Percentiles rank a stretch among this genome's conserved stretches.
These are phyloP conservation scores for Origma solitaria DNA, from an alignment of 2,113 vertebrate species.

Conservation along the genomic window DNA sequence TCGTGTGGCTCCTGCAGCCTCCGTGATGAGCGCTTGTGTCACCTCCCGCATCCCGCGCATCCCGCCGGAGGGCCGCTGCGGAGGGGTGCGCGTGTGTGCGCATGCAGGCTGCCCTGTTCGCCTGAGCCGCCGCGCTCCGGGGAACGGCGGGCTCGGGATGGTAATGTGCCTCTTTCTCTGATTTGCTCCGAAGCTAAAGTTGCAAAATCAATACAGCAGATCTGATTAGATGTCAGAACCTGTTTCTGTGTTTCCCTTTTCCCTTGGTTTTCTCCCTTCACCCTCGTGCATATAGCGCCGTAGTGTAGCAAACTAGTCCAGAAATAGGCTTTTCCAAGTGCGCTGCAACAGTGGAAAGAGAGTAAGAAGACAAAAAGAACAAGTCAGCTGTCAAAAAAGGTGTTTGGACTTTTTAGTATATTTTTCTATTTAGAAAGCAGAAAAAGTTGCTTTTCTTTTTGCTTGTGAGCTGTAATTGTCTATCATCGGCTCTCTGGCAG, in stretches of 20 bases:
- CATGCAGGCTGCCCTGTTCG: neutral
- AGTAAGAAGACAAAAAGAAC: neutral
- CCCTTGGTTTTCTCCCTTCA: neutral
- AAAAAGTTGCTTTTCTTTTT: neutral
- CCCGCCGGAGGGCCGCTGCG: neutral
- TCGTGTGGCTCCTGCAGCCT: conserved; percentile 30
- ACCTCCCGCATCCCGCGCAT: neutral
- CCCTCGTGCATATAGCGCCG: neutral
- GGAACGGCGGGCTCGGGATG: neutral
- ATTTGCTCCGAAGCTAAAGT: conserved; percentile 42
- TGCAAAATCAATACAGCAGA: conserved; percentile 60
- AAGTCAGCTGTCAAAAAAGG: neutral
- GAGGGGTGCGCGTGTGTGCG: neutral
- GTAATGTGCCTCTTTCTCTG: conserved; percentile 7
- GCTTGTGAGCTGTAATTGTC: neutral
- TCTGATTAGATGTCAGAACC: conserved; percentile 66
- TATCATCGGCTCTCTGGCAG: neutral
- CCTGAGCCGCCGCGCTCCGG: neutral
- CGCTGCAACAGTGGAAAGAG: neutral
- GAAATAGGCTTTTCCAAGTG: conserved; percentile 12
- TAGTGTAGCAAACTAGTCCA: neutral
- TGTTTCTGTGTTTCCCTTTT: conserved; percentile 40
- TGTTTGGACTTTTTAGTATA: neutral
- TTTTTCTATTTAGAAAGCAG: neutral
- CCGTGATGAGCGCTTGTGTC: neutral